Evolutionary conservation across 2,113 vertebrate species (phyloP).

Genomic region (Barbus barbus): DNA sequence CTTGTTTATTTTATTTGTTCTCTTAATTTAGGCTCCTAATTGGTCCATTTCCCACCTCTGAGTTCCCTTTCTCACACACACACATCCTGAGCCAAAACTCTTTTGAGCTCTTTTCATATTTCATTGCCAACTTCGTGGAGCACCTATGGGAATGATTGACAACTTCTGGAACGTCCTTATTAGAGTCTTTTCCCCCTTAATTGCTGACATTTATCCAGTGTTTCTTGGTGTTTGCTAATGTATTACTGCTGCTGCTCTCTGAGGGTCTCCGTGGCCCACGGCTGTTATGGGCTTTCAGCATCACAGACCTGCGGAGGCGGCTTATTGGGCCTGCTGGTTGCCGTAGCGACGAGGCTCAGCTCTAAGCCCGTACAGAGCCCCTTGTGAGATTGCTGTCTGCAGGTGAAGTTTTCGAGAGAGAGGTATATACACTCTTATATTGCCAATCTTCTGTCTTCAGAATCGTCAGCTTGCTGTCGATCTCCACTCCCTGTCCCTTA

Average conservation of each 20-base stretch:
- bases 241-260: conserved; percentile 98
- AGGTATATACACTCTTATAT: conserved; percentile 78
- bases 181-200: conserved; percentile 91
- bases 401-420: conserved; percentile 92
- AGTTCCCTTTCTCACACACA: not conserved
- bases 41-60: conserved; percentile 23
- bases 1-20: conserved; percentile 18
- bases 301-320: conserved; percentile 85
- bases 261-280: conserved; percentile 88
- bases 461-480: conserved; percentile 6
- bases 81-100: not conserved
- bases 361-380: conserved; percentile 90
- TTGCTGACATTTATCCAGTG: conserved; percentile 99
- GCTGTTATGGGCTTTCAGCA: conserved; percentile 94
- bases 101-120: conserved; percentile 34
- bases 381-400: conserved; percentile 92
- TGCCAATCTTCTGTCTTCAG: conserved; percentile 12
- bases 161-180: conserved; percentile 94
- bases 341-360: conserved; percentile 95
- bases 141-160: conserved; percentile 90
- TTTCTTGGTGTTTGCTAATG: conserved; percentile 99
- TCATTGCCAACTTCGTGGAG: conserved; percentile 59
- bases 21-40: not conserved
- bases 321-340: conserved; percentile 95
- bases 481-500: conserved; percentile 2